These are phyloP conservation scores for Xylophagus ater DNA, from an alignment of 2,888 invertebrate genomes.

Conservation along the genomic window DNA sequence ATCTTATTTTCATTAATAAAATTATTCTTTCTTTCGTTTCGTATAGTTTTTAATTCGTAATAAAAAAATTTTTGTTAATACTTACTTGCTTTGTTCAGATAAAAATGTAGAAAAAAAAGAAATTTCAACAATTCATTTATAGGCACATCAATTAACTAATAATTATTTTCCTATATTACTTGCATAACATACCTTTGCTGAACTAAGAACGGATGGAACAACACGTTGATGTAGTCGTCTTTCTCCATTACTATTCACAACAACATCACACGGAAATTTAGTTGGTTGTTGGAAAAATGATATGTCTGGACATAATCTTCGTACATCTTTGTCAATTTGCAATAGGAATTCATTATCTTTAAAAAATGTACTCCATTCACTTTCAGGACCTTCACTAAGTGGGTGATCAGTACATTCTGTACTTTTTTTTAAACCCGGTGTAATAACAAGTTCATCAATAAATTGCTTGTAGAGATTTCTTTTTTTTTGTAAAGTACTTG, in stretches of 20 bases:
- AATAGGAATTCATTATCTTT: slow-evolving; percentile 94
- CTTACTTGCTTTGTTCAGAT: slow-evolving; percentile 6
- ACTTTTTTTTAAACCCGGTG: slow-evolving; percentile 57
- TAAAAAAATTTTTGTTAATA: not conserved
- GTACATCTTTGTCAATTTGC: slow-evolving; percentile 96
- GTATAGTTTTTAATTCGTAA: no score
- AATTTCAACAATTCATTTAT: not conserved
- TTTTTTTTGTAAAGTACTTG: slow-evolving; percentile 57
- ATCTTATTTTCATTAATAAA: slow-evolving; percentile 1
- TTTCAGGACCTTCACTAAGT: slow-evolving; percentile 86
- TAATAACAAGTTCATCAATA: slow-evolving; percentile 80
- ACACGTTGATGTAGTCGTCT: slow-evolving; percentile 83
- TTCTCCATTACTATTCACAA: slow-evolving; percentile 67
- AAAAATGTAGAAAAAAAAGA: not conserved
- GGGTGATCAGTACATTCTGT: slow-evolving; percentile 66
- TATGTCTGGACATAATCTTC: slow-evolving; percentile 88
- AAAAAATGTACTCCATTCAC: slow-evolving; percentile 92
- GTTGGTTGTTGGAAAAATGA: slow-evolving; percentile 95
- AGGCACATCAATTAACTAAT: not conserved
- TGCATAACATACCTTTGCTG: slow-evolving; percentile 70
- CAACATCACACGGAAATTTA: slow-evolving; percentile 74
- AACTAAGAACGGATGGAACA: slow-evolving; percentile 71
- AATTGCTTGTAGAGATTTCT: slow-evolving; percentile 71
- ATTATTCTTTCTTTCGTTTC: no score
- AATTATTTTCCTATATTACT: not conserved